These are phyloP conservation scores for Panurus biarmicus DNA, from an alignment of 2,113 vertebrate genomes.

Conservation along the genomic window DNA sequence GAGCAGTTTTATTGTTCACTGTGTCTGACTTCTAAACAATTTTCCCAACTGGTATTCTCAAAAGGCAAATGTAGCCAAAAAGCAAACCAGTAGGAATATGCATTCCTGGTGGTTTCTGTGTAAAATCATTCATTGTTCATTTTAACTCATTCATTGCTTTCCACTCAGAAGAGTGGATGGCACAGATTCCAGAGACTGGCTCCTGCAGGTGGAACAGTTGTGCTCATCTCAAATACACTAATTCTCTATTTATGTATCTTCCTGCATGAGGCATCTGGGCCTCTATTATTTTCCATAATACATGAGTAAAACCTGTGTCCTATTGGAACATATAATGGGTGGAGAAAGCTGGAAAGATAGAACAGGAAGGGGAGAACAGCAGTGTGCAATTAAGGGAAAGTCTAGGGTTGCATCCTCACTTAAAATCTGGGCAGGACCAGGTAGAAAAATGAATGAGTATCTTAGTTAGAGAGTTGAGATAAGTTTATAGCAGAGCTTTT, in stretches of 20 bases:
- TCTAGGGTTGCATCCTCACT: not conserved
- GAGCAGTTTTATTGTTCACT: constrained; percentile 24
- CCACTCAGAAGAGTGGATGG: not conserved
- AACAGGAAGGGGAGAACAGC: not conserved
- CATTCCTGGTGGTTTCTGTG: constrained; percentile 52
- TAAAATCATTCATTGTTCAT: constrained; percentile 38
- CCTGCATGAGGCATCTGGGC: not conserved
- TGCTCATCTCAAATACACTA: not conserved
- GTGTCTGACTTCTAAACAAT: constrained; percentile 22
- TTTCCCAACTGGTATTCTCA: constrained; percentile 40
- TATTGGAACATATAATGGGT: not conserved
- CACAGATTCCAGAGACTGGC: not conserved
- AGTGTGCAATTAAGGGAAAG: not conserved
- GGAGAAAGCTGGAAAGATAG: not conserved
- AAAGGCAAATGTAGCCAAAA: constrained; percentile 38
- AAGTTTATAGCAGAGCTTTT: not conserved
- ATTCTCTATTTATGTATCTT: not conserved
- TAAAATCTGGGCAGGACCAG: not conserved
- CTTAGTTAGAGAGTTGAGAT: not conserved
- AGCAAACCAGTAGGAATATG: constrained; percentile 35
- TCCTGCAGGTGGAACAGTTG: not conserved
- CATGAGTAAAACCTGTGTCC: not conserved
- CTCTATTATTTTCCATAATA: not conserved
- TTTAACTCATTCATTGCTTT: constrained; percentile 44
- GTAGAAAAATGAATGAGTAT: not conserved